Conservation (phyloP, 2,113 vertebrate species). For the Mellivora capensis region DNA sequence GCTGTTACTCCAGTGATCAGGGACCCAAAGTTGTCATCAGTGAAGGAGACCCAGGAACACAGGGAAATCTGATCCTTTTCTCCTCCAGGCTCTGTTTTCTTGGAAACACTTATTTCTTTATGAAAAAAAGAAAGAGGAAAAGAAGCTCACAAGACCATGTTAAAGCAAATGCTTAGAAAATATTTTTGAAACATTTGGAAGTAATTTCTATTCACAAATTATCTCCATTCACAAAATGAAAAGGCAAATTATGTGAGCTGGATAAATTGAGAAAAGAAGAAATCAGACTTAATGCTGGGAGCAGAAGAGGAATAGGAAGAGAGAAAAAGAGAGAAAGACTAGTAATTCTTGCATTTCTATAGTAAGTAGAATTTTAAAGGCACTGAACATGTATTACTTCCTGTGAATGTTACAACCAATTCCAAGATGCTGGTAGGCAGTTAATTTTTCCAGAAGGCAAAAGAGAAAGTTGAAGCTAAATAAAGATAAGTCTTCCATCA, state of each 20-base stretch:
- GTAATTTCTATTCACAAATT: slow-evolving; percentile 57
- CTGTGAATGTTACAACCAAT: background rate
- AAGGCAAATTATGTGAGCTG: slow-evolving; percentile 75
- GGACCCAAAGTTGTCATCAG: background rate
- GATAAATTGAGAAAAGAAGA: slow-evolving; percentile 70
- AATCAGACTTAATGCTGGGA: slow-evolving; percentile 58
- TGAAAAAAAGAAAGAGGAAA: background rate
- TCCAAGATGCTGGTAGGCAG: background rate
- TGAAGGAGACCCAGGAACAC: background rate
- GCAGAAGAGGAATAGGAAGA: background rate
- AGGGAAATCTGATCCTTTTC: background rate
- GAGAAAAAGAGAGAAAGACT: background rate
- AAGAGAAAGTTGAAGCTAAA: background rate
- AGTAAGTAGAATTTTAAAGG: background rate
- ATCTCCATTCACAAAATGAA: slow-evolving; percentile 53
- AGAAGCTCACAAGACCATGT: background rate
- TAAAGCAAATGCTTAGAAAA: slow-evolving; percentile 69
- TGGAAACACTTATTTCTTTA: slow-evolving; percentile 55
- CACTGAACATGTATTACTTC: background rate
- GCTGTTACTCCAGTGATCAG: background rate
- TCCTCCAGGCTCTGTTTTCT: background rate
- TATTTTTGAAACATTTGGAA: slow-evolving; percentile 65
- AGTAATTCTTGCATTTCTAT: background rate
- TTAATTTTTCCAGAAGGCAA: background rate
- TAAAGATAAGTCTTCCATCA: background rate